Conservation (phyloP, 1,140 invertebrate genomes). For the Calephelis nemesis region DNA sequence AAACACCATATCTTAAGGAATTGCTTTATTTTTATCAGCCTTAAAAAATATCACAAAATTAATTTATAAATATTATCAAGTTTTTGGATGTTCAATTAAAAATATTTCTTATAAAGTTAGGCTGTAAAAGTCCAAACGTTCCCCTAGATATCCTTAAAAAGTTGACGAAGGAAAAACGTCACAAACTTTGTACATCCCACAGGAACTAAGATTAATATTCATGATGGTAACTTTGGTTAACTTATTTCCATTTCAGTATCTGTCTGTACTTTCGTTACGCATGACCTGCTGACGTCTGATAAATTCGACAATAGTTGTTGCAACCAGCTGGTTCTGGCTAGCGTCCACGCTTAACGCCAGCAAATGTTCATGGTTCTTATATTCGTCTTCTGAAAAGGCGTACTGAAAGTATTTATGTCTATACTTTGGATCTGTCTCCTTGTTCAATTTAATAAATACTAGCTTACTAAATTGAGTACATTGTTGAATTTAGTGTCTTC, state of each 20-base stretch:
- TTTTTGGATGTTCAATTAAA: conserved; percentile 9
- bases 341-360: too few species aligned
- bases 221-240: conserved; percentile 62
- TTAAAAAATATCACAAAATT: not conserved
- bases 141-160: conserved; percentile 33
- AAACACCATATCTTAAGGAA: too few species aligned
- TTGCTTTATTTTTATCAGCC: too few species aligned
- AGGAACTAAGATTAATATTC: conserved; percentile 65
- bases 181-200: conserved; percentile 56
- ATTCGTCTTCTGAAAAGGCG: too few species aligned
- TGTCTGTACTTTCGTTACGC: conserved; percentile 55
- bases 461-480: too few species aligned
- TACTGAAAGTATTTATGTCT: too few species aligned
- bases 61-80: not conserved
- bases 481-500: too few species aligned
- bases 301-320: too few species aligned
- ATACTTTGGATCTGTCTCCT: too few species aligned
- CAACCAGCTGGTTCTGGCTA: too few species aligned
- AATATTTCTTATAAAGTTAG: conserved; percentile 12
- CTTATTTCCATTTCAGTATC: conserved; percentile 62
- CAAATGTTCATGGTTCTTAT: too few species aligned
- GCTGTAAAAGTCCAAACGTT: conserved; percentile 10
- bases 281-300: not conserved
- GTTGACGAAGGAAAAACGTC: conserved; percentile 65
- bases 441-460: too few species aligned